phyloP scores from a whole-genome alignment of 2,113 vertebrate species.

The Felis chaus region DNA sequence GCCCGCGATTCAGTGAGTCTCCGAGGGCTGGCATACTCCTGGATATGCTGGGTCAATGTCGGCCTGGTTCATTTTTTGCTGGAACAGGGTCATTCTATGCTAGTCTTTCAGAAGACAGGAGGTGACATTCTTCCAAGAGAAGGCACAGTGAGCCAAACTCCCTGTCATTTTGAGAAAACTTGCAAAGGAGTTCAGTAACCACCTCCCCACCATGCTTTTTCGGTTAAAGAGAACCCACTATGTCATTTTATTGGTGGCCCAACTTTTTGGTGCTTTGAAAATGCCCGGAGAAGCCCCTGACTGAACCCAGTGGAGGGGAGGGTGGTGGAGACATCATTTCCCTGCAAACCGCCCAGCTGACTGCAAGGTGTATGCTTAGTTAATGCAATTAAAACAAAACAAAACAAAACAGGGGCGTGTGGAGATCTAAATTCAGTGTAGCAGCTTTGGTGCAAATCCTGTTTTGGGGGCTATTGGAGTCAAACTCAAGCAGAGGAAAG shows the following conservation, averaged over 20 bases:
- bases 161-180: neutral
- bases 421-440: constrained; percentile 72
- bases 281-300: no score
- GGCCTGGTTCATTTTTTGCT: neutral
- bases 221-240: neutral
- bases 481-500: no score
- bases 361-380: constrained; percentile 72
- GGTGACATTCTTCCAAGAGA: neutral
- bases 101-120: neutral
- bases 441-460: constrained; percentile 61
- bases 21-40: neutral
- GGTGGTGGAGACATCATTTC: neutral
- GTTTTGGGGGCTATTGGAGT: no score
- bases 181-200: neutral
- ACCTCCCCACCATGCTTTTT: neutral
- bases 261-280: no score
- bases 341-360: neutral
- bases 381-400: constrained; percentile 63
- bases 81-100: neutral
- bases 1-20: neutral
- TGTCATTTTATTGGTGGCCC: no score
- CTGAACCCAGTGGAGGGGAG: no score
- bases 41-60: neutral
- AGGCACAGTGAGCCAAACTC: neutral
- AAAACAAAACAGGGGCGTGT: constrained; percentile 57